Evolutionary conservation across 2,888 invertebrate species (phyloP).

Genomic region (Pseudococcus longispinus): DNA sequence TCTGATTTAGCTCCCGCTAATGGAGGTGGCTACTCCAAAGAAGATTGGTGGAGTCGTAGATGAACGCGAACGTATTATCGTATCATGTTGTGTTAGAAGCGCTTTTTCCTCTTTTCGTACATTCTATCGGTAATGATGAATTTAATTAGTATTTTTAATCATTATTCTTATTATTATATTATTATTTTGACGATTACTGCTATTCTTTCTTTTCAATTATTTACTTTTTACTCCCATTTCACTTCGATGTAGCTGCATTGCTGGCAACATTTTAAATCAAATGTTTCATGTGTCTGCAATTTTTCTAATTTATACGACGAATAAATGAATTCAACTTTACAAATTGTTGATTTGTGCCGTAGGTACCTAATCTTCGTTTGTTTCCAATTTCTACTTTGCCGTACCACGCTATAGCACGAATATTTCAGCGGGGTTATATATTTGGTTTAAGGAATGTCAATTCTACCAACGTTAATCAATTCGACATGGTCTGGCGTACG

Average conservation of each 20-base stretch:
- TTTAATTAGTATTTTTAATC: neutral
- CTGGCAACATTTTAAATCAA: neutral
- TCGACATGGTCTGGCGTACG: no score
- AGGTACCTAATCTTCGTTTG: no score
- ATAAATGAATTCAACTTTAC: neutral
- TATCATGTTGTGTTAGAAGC: neutral
- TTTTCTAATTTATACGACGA: neutral
- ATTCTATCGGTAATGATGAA: neutral
- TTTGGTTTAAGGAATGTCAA: no score
- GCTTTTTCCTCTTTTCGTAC: conserved; percentile 17
- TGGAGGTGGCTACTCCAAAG: conserved; percentile 50
- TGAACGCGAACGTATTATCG: neutral
- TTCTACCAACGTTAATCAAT: no score
- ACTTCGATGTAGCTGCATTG: neutral
- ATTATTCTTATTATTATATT: neutral
- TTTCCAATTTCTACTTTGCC: no score
- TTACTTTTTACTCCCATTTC: neutral
- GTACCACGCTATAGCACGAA: no score
- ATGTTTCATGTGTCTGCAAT: neutral
- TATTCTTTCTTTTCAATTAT: neutral
- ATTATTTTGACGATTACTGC: neutral
- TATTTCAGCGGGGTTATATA: no score
- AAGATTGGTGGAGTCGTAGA: conserved; percentile 55
- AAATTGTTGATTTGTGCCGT: neutral
- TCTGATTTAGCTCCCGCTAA: conserved; percentile 44